phyloP scores from a whole-genome alignment of 1,140 invertebrate species.

The Pantala flavescens region DNA sequence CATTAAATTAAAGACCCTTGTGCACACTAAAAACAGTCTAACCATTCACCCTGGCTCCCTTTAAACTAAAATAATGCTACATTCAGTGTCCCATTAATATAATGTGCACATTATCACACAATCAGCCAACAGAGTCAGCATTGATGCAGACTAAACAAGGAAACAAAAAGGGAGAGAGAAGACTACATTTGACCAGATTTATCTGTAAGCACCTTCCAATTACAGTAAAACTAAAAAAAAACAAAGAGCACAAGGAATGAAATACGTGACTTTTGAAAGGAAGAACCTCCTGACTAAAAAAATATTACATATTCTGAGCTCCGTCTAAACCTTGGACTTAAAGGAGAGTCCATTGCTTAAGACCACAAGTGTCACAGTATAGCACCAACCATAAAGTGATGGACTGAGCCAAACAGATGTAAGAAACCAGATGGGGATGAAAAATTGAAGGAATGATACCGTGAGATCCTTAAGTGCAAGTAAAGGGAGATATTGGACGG shows the following conservation, averaged over 20 bases:
- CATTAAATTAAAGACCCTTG: neutral
- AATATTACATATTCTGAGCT: neutral
- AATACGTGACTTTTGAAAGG: neutral
- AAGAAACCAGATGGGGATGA: no score
- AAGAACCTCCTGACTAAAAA: neutral
- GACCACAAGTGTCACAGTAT: neutral
- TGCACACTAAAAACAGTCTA: neutral
- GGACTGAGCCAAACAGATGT: neutral
- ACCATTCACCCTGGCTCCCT: neutral
- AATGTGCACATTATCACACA: slow-evolving; percentile 6
- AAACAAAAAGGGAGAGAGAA: neutral
- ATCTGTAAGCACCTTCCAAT: neutral
- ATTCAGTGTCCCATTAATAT: slow-evolving; percentile 1
- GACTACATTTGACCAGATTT: neutral
- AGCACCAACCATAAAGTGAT: neutral
- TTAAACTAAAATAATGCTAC: neutral
- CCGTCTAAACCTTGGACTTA: neutral
- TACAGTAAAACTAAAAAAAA: neutral
- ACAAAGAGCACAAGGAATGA: neutral
- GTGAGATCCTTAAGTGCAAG: neutral
- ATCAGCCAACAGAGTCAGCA: neutral
- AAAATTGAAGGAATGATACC: neutral
- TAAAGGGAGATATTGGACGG: neutral
- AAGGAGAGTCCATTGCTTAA: neutral
- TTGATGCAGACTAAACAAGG: neutral